A percentile compares a stretch with the other conserved stretches of the same genome.
Evolutionary conservation across 2,797 vertebrate species (phyloP).

Genomic region (Melanotaenia pygmaea): DNA sequence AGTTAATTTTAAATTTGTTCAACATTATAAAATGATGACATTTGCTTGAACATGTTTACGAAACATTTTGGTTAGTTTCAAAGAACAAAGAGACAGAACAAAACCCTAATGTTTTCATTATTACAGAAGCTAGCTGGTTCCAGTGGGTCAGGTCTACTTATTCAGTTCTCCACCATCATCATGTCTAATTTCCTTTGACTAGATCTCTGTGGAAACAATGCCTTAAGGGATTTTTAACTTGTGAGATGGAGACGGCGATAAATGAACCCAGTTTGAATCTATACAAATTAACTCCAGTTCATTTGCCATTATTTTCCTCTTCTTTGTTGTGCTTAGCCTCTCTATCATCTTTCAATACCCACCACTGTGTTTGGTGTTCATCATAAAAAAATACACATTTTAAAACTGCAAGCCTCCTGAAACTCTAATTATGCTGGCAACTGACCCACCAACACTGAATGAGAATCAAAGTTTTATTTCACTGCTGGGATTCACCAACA

Average conservation of each 20-base stretch:
- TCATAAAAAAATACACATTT: conserved; percentile 39
- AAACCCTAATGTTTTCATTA: neutral
- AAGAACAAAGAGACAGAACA: neutral
- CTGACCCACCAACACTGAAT: conserved; percentile 22
- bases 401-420: conserved; percentile 29
- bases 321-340: conserved; percentile 9
- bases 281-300: conserved; percentile 59
- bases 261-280: conserved; percentile 46
- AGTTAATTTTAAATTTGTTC: neutral
- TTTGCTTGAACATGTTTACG: neutral
- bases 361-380: conserved; percentile 42
- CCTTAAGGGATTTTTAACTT: conserved; percentile 65
- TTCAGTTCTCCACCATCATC: conserved; percentile 49
- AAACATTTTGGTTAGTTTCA: neutral
- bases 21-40: neutral
- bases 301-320: conserved; percentile 39
- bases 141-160: conserved; percentile 8
- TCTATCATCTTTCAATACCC: conserved; percentile 30
- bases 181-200: conserved; percentile 70
- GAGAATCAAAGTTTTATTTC: conserved; percentile 13
- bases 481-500: conserved; percentile 14
- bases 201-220: conserved; percentile 54
- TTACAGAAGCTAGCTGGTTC: neutral
- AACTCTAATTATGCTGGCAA: conserved; percentile 14
- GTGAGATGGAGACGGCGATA: conserved; percentile 61